Conservation (phyloP, 2,888 invertebrate genomes). For the Nesidiocoris tenuis region DNA sequence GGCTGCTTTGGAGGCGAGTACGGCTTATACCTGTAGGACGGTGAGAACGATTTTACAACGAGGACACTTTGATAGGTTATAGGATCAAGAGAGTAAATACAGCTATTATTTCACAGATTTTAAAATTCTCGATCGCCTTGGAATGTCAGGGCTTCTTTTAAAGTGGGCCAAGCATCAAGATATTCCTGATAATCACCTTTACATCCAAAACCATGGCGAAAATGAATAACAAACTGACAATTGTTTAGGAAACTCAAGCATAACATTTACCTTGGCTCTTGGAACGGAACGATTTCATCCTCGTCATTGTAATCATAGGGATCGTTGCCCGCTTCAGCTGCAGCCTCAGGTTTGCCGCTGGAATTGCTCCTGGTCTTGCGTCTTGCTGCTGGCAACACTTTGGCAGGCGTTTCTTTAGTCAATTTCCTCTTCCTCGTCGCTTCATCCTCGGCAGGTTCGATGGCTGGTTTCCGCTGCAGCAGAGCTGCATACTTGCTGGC, state of each 20-base stretch:
- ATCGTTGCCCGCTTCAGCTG: constrained; percentile 6
- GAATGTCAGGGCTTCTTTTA: no score
- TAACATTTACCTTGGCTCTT: constrained; percentile 26
- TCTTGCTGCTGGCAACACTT: neutral
- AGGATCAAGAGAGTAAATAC: no score
- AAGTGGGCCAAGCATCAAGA: no score
- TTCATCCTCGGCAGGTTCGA: neutral
- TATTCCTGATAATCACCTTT: no score
- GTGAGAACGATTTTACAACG: no score
- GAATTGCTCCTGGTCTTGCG: constrained; percentile 31
- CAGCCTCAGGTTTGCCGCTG: constrained; percentile 4
- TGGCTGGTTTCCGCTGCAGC: constrained; percentile 6
- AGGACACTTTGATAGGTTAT: no score
- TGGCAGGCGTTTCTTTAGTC: neutral
- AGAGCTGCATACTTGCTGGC: constrained; percentile 24
- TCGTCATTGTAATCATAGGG: constrained; percentile 42
- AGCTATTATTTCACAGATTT: no score
- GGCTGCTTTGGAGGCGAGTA: constrained; percentile 30
- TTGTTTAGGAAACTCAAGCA: no score
- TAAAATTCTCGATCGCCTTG: no score
- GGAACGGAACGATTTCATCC: constrained; percentile 41
- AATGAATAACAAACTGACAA: no score
- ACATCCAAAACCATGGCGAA: no score
- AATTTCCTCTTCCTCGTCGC: constrained; percentile 23
- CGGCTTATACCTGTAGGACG: constrained; percentile 24